phyloP scores from a whole-genome alignment of 2,888 invertebrate species.

The Aspidapion aeneum region DNA sequence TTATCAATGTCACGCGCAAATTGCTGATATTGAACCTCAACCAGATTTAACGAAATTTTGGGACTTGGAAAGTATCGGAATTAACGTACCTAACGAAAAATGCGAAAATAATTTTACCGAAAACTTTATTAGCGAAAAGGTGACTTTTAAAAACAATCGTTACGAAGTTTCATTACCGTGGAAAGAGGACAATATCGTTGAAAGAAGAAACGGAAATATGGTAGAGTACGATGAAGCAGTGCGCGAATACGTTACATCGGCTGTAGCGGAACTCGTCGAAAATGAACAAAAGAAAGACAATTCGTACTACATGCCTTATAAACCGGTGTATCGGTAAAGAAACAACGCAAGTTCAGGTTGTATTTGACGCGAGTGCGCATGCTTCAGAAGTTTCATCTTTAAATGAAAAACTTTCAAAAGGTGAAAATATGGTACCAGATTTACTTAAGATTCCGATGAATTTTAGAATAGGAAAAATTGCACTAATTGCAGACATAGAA shows the following conservation, averaged over 20 bases:
- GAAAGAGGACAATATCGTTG: slow-evolving; percentile 10
- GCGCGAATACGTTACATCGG: slow-evolving; percentile 3
- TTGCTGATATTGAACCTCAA: no score
- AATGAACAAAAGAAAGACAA: neutral
- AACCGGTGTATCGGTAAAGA: slow-evolving; percentile 5
- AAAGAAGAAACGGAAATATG: slow-evolving; percentile 4
- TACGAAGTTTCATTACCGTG: slow-evolving; percentile 8
- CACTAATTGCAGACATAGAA: slow-evolving; percentile 29
- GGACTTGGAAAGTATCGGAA: neutral
- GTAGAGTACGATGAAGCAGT: neutral
- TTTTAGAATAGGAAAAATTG: slow-evolving; percentile 17
- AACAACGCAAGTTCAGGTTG: slow-evolving; percentile 3
- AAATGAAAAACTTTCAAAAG: neutral
- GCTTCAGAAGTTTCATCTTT: slow-evolving; percentile 5
- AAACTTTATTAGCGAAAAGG: neutral
- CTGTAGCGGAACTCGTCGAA: neutral
- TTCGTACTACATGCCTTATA: neutral
- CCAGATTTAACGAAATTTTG: slow-evolving; percentile 1
- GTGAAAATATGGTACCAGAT: slow-evolving; percentile 7
- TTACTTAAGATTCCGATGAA: slow-evolving; percentile 1
- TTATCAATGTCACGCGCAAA: neutral
- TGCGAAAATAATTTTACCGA: neutral
- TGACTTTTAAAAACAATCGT: slow-evolving; percentile 6
- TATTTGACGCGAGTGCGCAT: slow-evolving; percentile 5
- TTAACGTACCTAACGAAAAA: neutral